Conservation (phyloP, 2,797 vertebrate species). For the Todus mexicanus region DNA sequence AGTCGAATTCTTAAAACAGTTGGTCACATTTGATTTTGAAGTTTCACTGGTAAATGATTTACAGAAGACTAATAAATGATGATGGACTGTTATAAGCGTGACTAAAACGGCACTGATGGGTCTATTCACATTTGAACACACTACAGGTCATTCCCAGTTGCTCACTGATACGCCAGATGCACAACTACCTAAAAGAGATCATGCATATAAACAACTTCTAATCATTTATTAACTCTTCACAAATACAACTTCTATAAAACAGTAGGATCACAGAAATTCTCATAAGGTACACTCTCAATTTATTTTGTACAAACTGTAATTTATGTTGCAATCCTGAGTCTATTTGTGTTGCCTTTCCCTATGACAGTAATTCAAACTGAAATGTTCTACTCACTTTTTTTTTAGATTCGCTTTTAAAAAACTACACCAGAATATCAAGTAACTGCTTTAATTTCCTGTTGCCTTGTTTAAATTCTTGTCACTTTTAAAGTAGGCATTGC, state of each 20-base stretch:
- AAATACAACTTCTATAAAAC: background rate
- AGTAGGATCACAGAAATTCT: background rate
- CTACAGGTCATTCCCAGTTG: background rate
- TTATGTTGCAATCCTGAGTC: background rate
- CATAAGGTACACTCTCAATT: background rate
- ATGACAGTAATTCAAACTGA: background rate
- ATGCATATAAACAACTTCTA: background rate
- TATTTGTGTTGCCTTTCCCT: background rate
- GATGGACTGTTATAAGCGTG: background rate
- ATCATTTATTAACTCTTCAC: background rate
- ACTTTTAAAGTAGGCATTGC: background rate
- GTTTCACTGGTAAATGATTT: background rate
- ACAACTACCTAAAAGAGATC: background rate
- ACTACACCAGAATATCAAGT: background rate
- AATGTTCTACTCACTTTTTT: background rate
- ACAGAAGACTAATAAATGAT: background rate
- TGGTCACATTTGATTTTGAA: background rate
- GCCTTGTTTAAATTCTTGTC: background rate
- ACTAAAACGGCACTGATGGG: background rate
- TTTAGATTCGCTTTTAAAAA: background rate
- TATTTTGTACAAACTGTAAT: background rate
- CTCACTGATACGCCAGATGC: background rate
- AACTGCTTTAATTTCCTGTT: slow-evolving; percentile 27
- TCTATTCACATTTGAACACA: background rate
- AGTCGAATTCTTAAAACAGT: background rate